Evolutionary conservation across 2,888 invertebrate genomes (phyloP).

Genomic region (Melieria crassipennis): DNA sequence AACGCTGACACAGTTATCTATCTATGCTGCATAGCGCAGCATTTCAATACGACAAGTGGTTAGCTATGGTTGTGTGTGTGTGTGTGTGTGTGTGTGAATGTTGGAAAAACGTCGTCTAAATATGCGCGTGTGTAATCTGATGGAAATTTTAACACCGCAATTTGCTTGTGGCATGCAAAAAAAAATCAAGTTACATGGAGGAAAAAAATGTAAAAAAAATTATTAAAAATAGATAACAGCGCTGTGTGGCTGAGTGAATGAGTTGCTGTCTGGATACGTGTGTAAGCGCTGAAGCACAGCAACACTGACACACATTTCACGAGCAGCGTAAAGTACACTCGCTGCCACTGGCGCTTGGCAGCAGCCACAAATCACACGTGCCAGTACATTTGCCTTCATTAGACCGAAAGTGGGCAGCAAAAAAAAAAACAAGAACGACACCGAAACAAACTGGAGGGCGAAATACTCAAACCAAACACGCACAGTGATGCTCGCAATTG

Average conservation of each 20-base stretch:
- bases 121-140: conserved; percentile 16
- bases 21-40: no score
- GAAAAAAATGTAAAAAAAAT: no score
- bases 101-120: background rate
- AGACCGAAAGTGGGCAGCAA: background rate
- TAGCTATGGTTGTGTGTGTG: no score
- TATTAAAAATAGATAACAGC: background rate
- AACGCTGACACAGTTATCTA: no score
- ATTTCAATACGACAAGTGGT: no score
- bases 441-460: background rate
- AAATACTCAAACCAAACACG: background rate
- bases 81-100: no score
- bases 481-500: no score
- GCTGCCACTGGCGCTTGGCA: no score
- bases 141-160: conserved; percentile 15
- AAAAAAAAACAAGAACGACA: background rate
- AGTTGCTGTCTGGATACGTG: background rate
- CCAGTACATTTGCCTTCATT: no score
- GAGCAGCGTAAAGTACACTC: no score
- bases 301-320: background rate
- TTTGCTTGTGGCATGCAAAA: no score
- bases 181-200: no score
- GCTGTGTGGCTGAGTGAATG: background rate
- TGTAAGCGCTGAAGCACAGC: background rate
- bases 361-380: background rate